Evolutionary conservation across 2,113 vertebrate species (phyloP).

Genomic region (Excalfactoria chinensis): DNA sequence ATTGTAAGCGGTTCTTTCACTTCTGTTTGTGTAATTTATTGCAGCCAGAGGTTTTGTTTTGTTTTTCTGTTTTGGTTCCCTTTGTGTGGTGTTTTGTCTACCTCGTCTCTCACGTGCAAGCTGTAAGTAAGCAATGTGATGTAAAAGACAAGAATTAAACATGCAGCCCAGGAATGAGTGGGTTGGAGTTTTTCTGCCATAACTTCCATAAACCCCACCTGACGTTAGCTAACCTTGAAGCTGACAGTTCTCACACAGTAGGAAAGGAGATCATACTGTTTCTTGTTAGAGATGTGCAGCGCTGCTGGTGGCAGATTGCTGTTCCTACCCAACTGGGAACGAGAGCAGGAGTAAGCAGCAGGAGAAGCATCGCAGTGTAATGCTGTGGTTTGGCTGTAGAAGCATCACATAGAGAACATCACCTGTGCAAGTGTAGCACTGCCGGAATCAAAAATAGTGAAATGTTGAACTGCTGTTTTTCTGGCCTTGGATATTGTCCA

Average conservation of each 20-base stretch:
- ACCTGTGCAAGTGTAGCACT: background rate
- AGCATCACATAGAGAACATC: background rate
- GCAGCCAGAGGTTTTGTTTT: background rate
- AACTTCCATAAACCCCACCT: background rate
- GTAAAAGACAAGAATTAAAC: background rate
- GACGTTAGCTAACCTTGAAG: background rate
- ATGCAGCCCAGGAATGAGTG: background rate
- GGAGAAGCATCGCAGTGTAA: fast-evolving
- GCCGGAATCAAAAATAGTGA: background rate
- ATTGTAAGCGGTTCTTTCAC: background rate
- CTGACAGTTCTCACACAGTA: background rate
- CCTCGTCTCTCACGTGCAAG: background rate
- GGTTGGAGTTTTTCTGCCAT: background rate
- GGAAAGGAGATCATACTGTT: background rate
- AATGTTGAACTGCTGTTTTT: background rate
- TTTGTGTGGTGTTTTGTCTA: background rate
- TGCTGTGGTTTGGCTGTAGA: background rate
- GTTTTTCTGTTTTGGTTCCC: background rate
- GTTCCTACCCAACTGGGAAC: background rate
- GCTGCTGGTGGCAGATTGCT: background rate
- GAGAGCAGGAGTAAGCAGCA: background rate
- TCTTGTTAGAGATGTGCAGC: background rate
- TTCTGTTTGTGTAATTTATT: background rate
- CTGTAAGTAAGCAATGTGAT: background rate
- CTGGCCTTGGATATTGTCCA: background rate